Base-by-base conservation (phyloP, 2,888 invertebrate species). In the Callimorpha dominula region DNA sequence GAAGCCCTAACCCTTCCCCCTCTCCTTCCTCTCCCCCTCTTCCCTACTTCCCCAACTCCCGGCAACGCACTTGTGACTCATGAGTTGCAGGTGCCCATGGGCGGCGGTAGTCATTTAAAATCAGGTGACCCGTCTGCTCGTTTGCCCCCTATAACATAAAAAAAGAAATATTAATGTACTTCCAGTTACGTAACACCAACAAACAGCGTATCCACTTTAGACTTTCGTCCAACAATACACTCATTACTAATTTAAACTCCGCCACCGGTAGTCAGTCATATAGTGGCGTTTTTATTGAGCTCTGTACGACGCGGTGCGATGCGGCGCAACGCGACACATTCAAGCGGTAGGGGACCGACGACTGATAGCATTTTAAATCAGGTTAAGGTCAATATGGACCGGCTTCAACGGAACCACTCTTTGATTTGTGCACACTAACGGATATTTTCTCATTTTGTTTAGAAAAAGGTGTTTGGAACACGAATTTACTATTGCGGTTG, bases 351-450 rank as follows among this genome's bases (percentile, higher is more conserved):
- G 79, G 77, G 72, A 80, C 76, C 78, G 78, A 78, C 76, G 86
- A 87, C 90, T 92, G 92, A 93, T 93, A 90, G 95, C 94, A 95
- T 95, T 93, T 94, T 94, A 94, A 94, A 95, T 93, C 91, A 94
- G 94, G 94, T 94, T 94, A 95, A 95, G 95, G 94, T 94, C 94
- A 93, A 88, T 86, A 88, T 82, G 85, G 86, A 85, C 80, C 78
- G 72, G 78, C 60, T 77, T 54, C 65, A 54, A 74, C 71, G 63
- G 74, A 42, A 74, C 65, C 17, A 70, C 78, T 78, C 78, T 79
- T 81, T 82, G 81, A 78, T 78, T 83, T 73, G 73, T 42, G n/a
- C 62, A 62, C n/a, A 40, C 50, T 67, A 63, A 17, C 31, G 62
- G 71, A 63, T 68, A 64, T 64, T 64, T 65, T 49, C 11, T 49